phyloP scores from a whole-genome alignment of 2,888 invertebrate species.

The Chironomus riparius region DNA sequence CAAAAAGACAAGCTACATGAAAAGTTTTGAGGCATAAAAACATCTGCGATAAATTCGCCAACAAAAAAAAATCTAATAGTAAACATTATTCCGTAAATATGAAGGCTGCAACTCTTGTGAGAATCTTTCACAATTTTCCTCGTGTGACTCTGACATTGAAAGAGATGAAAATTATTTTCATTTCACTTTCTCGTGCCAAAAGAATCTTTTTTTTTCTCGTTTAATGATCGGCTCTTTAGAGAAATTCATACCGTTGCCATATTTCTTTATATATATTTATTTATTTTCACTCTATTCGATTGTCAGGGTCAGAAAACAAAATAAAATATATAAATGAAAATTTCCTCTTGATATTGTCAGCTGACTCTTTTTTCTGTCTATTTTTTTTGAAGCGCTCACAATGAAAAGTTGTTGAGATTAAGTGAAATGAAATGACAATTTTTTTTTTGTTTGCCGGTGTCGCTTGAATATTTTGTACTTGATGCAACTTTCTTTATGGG shows the following conservation, averaged over 20 bases:
- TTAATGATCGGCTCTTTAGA: not conserved
- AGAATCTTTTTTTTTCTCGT: not conserved
- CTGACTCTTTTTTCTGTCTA: too few species aligned
- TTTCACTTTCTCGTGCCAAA: constrained; percentile 25
- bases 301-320: not conserved
- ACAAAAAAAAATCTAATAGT: not conserved
- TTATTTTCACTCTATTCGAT: not conserved
- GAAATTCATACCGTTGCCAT: not conserved
- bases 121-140: not conserved
- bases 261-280: not conserved
- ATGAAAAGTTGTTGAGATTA: too few species aligned
- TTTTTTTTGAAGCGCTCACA: too few species aligned
- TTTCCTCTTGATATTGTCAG: too few species aligned
- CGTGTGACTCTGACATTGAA: constrained; percentile 18
- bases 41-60: not conserved
- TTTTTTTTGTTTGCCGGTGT: too few species aligned
- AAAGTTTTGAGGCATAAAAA: not conserved
- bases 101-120: not conserved
- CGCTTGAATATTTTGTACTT: too few species aligned
- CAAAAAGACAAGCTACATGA: not conserved
- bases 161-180: not conserved
- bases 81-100: not conserved
- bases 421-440: too few species aligned
- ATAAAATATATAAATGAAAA: too few species aligned
- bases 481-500: too few species aligned